Evolutionary conservation across 2,888 invertebrate genomes (phyloP), one percentile per base, ranked within the genome.

Genomic region (Stictocephala bisonia): DNA sequence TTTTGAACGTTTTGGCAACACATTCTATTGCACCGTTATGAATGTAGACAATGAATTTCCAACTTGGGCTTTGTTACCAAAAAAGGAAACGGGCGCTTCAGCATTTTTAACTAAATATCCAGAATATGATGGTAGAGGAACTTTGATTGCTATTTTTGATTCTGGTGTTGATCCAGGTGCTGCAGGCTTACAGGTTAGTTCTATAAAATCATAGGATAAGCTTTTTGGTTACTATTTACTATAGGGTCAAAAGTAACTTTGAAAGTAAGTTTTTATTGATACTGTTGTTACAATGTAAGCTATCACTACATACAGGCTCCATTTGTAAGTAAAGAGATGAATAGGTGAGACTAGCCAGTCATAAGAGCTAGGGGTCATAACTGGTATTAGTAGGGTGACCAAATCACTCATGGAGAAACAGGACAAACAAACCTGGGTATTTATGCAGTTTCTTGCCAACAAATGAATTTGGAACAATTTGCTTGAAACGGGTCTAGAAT

Each of bases 101-200:
- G 90, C 91, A 76, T 97, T 97, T 86, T 84, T 97, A 76, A 90
- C 88, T 79, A 97, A 96, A 87, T 91, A 95, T 86, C 94, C 96
- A 0, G 88, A 90, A 71, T 96, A 91, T 83, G 97, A 99, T 88
- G 99, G 99, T 44, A 89, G 95, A 81, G 93, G 92, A 80, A 92
- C 95, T 67, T 87, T 93, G 78, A 97, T 99, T 83, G 99, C 97
- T 50, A 94, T 99, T 83, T 92, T 99, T 80, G 99, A 99, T 86
- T 97, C 98, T 2, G 99, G 99, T 7, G 95, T 99, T 70, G 99
- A 99, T 87, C 98, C 99, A 24, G 95, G 95, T 56, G 97, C 97
- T 7, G 90, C 93, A 77, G 99, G 99, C 76, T 88, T 99, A 80
- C 91, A 95, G 91, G 98, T 64, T 22, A 26, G 48, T 35, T 64